These are phyloP conservation scores for Neomorphus geoffroyi DNA, from an alignment of 2,797 vertebrate species.

Conservation along the genomic window DNA sequence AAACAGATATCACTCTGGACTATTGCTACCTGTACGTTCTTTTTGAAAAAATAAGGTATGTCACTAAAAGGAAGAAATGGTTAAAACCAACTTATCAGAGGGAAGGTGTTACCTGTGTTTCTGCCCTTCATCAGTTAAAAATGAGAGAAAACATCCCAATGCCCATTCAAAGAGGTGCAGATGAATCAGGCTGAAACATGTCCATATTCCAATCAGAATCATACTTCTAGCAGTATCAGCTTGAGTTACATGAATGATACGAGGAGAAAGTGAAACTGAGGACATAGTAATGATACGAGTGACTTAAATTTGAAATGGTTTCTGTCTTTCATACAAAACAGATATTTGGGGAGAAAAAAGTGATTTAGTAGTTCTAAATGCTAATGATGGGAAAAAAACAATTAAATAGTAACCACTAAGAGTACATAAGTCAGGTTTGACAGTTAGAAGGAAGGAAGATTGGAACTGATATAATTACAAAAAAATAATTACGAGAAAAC, in stretches of 20 bases:
- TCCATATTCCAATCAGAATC: neutral
- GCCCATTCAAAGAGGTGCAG: neutral
- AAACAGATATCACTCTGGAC: neutral
- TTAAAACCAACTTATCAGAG: neutral
- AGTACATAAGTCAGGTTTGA: neutral
- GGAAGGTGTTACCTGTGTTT: neutral
- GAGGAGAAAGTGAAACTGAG: neutral
- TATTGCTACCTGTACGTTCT: neutral
- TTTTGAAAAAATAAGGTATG: neutral
- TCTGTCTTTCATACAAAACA: neutral
- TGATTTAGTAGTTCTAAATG: neutral
- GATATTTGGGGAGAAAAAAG: neutral
- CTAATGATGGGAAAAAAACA: neutral
- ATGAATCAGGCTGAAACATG: neutral
- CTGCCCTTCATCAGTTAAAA: neutral
- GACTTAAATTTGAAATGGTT: neutral
- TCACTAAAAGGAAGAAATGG: neutral
- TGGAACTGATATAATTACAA: neutral
- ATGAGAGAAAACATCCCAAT: neutral
- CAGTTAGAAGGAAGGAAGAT: neutral
- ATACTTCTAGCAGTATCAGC: neutral
- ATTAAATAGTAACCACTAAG: neutral
- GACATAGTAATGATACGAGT: neutral
- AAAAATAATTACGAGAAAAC: neutral
- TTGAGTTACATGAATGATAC: neutral